A percentile compares a stretch with the other conserved stretches of the same genome.
Conservation (phyloP, 2,888 invertebrate genomes). For the Tromatobia lineatoria region DNA sequence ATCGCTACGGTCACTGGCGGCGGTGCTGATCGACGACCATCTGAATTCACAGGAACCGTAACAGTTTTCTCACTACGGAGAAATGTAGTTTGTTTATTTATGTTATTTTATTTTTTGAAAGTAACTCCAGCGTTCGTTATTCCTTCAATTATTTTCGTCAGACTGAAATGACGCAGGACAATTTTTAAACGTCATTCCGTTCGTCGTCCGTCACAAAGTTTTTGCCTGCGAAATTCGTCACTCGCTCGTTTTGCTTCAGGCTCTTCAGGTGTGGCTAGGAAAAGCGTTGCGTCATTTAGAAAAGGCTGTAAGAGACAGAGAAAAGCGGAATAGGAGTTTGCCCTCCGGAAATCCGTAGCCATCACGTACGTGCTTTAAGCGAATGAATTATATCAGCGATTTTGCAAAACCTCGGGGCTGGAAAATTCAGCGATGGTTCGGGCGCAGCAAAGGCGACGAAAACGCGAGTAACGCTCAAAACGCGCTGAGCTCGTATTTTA, state of each 20-base stretch:
- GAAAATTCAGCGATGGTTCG: constrained; percentile 65
- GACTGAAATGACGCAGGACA: background rate
- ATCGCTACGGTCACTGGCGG: no score
- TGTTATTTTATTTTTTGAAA: background rate
- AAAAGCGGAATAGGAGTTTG: background rate
- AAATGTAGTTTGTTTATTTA: constrained; percentile 17
- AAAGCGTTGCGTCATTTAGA: constrained; percentile 17
- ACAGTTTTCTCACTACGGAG: background rate
- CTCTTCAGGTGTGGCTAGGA: background rate
- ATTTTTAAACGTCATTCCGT: constrained; percentile 17
- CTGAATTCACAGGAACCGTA: no score
- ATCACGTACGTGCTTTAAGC: constrained; percentile 44
- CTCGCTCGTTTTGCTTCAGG: constrained; percentile 2
- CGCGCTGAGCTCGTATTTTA: constrained; percentile 50
- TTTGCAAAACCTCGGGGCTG: constrained; percentile 60
- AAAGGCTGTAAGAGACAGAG: background rate
- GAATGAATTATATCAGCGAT: constrained; percentile 65
- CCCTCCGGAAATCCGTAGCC: background rate
- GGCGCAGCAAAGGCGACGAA: constrained; percentile 60
- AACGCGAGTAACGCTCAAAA: constrained; percentile 70
- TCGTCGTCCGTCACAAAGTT: constrained; percentile 34
- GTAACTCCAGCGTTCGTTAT: constrained; percentile 14
- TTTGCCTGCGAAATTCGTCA: constrained; percentile 43
- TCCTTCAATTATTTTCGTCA: constrained; percentile 37
- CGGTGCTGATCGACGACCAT: constrained; percentile 16